Percentiles rank a stretch among this genome's conserved stretches.
Conservation (phyloP, 1,140 invertebrate species). For the Elysia chlorotica region DNA sequence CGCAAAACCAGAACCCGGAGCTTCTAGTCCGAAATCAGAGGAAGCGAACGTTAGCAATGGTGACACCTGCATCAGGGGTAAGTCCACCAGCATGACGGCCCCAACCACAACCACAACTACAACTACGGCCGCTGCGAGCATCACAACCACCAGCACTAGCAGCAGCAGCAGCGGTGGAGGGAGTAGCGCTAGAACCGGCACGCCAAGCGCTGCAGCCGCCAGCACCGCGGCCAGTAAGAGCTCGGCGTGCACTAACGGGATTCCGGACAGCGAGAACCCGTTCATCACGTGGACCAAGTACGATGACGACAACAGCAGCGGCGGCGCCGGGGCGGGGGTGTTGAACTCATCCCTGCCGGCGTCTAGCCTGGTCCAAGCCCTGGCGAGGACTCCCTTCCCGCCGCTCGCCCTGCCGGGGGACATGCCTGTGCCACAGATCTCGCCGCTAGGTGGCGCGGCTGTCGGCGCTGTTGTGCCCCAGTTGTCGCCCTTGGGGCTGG, state of each 20-base stretch:
- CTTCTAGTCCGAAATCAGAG: too few relatives aligned
- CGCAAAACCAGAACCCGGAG: too few relatives aligned
- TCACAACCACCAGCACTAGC: not conserved
- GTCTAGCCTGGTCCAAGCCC: constrained; percentile 18
- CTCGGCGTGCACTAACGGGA: constrained; percentile 12
- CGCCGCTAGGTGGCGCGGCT: constrained; percentile 11
- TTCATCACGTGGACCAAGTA: constrained; percentile 25
- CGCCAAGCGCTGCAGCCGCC: not conserved
- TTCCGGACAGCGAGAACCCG: constrained; percentile 21
- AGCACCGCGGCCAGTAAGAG: not conserved
- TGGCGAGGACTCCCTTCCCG: constrained; percentile 12
- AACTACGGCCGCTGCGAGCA: too few relatives aligned
- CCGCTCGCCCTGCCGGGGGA: constrained; percentile 11
- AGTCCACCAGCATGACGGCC: too few relatives aligned
- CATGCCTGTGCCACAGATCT: constrained; percentile 8
- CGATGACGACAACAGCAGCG: constrained; percentile 13
- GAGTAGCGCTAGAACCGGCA: too few relatives aligned
- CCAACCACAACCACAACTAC: too few relatives aligned
- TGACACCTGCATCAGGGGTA: too few relatives aligned
- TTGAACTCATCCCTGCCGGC: not conserved
- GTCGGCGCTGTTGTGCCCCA: too few relatives aligned
- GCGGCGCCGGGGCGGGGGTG: too few relatives aligned
- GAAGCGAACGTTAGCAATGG: too few relatives aligned
- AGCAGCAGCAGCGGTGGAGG: too few relatives aligned
- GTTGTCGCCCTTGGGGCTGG: constrained; percentile 12